A percentile compares a stretch with the other conserved stretches of the same genome.
Evolutionary conservation across 1,140 invertebrate genomes (phyloP).

Genomic region (Leptinotarsa lineolata): DNA sequence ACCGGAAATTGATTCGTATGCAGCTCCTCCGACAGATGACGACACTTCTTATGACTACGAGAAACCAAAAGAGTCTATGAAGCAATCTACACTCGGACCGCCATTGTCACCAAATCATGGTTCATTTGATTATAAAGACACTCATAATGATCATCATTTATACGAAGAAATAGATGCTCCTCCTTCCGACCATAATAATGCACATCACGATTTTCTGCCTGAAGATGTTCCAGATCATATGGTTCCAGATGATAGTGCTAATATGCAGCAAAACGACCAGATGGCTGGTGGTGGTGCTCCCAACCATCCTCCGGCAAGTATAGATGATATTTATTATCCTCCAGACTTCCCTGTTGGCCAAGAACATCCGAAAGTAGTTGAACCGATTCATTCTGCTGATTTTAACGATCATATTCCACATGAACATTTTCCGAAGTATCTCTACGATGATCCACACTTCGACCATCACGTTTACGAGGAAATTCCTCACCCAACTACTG

Average conservation of each 20-base stretch:
- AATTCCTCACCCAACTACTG: slow-evolving; percentile 57
- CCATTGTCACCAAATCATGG: slow-evolving; percentile 34
- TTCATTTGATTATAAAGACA: background rate
- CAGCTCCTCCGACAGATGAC: slow-evolving; percentile 14
- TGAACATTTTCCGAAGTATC: slow-evolving; percentile 37
- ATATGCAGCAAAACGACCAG: slow-evolving; percentile 22
- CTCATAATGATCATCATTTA: slow-evolving; percentile 26
- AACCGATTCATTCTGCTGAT: slow-evolving; percentile 14
- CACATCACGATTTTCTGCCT: slow-evolving; percentile 20
- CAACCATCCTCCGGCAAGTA: slow-evolving; percentile 34
- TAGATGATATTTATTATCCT: slow-evolving; percentile 40
- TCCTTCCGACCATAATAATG: slow-evolving; percentile 27
- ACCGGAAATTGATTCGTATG: slow-evolving; percentile 12
- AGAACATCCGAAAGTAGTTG: slow-evolving; percentile 22
- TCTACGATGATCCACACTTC: slow-evolving; percentile 38
- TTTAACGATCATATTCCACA: slow-evolving; percentile 16
- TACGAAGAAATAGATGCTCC: slow-evolving; percentile 16
- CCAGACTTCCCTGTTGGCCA: slow-evolving; percentile 36
- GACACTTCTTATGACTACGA: slow-evolving; percentile 26
- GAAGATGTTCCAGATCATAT: slow-evolving; percentile 10
- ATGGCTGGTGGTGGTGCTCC: slow-evolving; percentile 25
- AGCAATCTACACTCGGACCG: slow-evolving; percentile 34
- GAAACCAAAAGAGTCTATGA: slow-evolving; percentile 7
- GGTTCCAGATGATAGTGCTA: slow-evolving; percentile 37
- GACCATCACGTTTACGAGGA: slow-evolving; percentile 58